A percentile compares a stretch with the other conserved stretches of the same genome.
phyloP scores from a whole-genome alignment of 2,888 invertebrate genomes.

The Leuctra nigra region DNA sequence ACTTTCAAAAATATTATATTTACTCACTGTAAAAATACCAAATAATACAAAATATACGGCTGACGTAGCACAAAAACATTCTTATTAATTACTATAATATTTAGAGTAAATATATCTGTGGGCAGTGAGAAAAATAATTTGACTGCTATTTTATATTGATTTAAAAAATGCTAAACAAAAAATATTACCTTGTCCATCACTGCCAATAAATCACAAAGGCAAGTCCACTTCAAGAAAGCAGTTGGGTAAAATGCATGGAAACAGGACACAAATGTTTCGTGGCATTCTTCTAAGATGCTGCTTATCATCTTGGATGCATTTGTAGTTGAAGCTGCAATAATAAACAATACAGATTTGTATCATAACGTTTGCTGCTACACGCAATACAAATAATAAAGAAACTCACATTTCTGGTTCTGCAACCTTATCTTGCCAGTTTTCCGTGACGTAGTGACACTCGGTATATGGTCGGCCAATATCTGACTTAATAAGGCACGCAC shows the following conservation, averaged over 20 bases:
- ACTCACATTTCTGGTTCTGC: neutral
- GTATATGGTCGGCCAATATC: conserved; percentile 66
- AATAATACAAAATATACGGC: no score
- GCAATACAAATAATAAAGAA: neutral
- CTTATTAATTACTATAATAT: no score
- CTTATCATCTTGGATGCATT: conserved; percentile 49
- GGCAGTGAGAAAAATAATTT: no score
- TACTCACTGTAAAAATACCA: no score
- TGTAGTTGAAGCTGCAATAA: conserved; percentile 23
- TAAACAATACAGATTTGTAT: neutral
- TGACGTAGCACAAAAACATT: no score
- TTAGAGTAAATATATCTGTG: no score
- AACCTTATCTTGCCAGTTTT: conserved; percentile 25
- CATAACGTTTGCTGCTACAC: neutral
- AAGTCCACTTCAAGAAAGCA: conserved; percentile 86
- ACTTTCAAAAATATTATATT: no score
- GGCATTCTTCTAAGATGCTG: conserved; percentile 81
- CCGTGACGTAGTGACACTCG: conserved; percentile 21
- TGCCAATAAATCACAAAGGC: conserved; percentile 74
- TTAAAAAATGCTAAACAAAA: no score
- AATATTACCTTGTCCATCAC: conserved; percentile 59
- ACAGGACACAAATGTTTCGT: conserved; percentile 82
- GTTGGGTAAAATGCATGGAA: conserved; percentile 97
- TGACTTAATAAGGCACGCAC: conserved; percentile 72
- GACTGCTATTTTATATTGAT: no score